phyloP scores from a whole-genome alignment of 2,888 invertebrate genomes.

The Patella caerulea region DNA sequence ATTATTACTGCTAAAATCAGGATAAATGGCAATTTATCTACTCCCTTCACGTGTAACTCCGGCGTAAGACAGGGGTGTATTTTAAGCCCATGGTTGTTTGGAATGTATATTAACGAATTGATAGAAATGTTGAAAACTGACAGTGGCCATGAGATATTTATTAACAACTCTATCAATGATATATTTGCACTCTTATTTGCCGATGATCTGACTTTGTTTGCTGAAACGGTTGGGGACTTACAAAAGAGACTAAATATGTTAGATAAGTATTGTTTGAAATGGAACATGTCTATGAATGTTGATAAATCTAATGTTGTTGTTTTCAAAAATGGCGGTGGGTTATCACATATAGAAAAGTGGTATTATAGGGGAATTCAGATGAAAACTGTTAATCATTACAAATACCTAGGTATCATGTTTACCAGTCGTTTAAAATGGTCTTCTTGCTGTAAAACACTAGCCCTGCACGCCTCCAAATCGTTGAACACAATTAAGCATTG shows the following conservation, averaged over 20 bases:
- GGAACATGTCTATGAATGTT: conserved; percentile 25
- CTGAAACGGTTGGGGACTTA: conserved; percentile 30
- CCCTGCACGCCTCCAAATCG: not conserved
- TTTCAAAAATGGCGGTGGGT: conserved; percentile 30
- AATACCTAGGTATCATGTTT: not conserved
- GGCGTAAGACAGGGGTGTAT: conserved; percentile 2
- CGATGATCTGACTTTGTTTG: conserved; percentile 32
- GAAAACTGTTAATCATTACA: not conserved
- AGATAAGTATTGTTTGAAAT: conserved; percentile 25
- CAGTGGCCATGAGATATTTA: not conserved
- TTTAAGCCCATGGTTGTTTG: not conserved
- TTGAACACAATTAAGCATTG: not conserved
- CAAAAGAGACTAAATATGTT: conserved; percentile 30
- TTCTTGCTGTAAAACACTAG: not conserved
- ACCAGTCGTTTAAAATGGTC: not conserved
- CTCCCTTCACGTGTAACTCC: not conserved
- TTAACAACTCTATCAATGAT: conserved; percentile 9
- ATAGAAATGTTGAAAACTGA: conserved; percentile 1
- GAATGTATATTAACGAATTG: conserved; percentile 1
- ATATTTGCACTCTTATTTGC: conserved; percentile 30
- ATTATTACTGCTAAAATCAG: not conserved
- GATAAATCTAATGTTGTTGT: conserved; percentile 30
- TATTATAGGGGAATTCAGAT: not conserved
- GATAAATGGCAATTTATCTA: not conserved
- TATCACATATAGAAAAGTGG: conserved; percentile 30